Base-by-base conservation (phyloP, 2,888 invertebrate genomes). In the Myathropa florea region DNA sequence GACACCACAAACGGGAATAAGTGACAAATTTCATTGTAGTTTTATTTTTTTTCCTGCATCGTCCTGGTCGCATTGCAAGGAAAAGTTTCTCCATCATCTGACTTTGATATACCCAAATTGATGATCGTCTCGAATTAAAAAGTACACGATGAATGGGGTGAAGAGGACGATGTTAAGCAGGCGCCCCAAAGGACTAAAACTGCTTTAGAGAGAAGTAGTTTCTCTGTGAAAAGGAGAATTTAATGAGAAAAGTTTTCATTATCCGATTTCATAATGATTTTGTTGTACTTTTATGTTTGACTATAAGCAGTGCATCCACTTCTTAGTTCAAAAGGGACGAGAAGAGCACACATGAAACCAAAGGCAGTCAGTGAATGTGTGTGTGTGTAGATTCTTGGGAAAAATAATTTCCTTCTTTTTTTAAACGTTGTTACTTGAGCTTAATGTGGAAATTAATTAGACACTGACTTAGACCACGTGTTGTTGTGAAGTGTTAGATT, bases 241-340 rank as follows among this genome's bases (percentile, higher is more conserved):
- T 84, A 84, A 84, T 84, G 81, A 84, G 81, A 76, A 84, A 84
- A 84, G 71, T 81, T 84, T 84, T 26, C 67, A 67, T 70, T 72
- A 84, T 84, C 81, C 71, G 84, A 81, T 84, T 81, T 65, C 71
- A 71, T 63, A 60, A 81, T 59, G 39, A 39, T 57, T 55, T 67
- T 76, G 21, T 68, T 73, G 26, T 70, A 7, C 55, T 24, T 67
- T 72, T 73, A 23, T 68, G 3, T 78, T 55, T 26, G 21, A 46
- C 46, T 46, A 46, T 18, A 46, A 7, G n/a, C 46, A n/a, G 46
- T 46, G 18, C n/a, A 46, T 18, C 18, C 18, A 46, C 7, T 33
- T 3, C 33, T 7, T 12, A 18, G 4, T 46, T 18, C n/a, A 46
- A 46, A 46, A 9, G 18, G 18, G 7, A n/a, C 18, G 18, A 18